Evolutionary conservation across 2,113 vertebrate genomes (phyloP).

Genomic region (Microtus pennsylvanicus): DNA sequence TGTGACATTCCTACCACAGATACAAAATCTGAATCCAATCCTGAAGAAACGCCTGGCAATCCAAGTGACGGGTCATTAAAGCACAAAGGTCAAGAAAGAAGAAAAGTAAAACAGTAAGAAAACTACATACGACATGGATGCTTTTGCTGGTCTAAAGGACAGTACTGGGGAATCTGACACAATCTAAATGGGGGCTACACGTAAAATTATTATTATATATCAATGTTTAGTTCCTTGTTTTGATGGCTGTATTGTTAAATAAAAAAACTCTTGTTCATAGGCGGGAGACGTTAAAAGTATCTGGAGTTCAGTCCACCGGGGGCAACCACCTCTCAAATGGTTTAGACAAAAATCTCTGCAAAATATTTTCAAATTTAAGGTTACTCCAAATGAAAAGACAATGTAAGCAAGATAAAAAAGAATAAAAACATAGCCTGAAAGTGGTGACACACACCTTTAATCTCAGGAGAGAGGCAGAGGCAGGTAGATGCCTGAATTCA

Average conservation of each 20-base stretch:
- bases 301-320: not conserved
- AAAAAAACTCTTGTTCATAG: not conserved
- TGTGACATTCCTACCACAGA: not conserved
- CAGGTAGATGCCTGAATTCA: not conserved
- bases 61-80: not conserved
- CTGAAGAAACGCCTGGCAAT: not conserved
- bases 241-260: not conserved
- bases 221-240: not conserved
- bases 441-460: not conserved
- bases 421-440: not conserved
- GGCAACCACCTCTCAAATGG: not conserved
- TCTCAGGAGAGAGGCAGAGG: not conserved
- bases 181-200: not conserved
- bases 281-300: not conserved
- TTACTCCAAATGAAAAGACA: not conserved
- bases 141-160: not conserved
- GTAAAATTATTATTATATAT: not conserved
- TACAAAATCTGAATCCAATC: not conserved
- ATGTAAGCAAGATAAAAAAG: constrained; percentile 12
- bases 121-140: not conserved
- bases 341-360: not conserved
- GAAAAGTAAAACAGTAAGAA: not conserved
- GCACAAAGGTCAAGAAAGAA: not conserved
- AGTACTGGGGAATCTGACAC: not conserved
- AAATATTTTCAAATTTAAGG: not conserved